Percentiles rank a stretch among this genome's conserved stretches.
Conservation (phyloP, 2,888 invertebrate genomes). For the Acronicta psi region DNA sequence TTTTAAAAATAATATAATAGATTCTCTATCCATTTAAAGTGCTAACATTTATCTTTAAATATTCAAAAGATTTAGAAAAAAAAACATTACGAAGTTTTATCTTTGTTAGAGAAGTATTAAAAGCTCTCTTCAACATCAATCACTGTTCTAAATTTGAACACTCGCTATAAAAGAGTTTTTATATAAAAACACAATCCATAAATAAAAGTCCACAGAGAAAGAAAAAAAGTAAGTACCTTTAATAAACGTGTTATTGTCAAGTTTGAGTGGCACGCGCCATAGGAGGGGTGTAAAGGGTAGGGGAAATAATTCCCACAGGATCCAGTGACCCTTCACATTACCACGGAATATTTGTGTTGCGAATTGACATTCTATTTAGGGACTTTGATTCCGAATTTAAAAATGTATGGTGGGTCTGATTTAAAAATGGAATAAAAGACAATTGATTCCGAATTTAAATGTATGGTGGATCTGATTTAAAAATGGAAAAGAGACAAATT, state of each 20-base stretch:
- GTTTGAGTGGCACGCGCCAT: conserved; percentile 55
- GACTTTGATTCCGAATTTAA: not conserved
- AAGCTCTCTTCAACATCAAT: conserved; percentile 9
- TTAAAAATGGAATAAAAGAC: not conserved
- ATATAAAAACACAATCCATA: conserved; percentile 18
- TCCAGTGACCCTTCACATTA: conserved; percentile 43
- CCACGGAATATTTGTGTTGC: conserved; percentile 24
- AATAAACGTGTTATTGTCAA: conserved; percentile 52
- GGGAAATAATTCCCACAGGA: conserved; percentile 60
- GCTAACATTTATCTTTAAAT: not conserved
- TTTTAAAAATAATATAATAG: too few relatives aligned
- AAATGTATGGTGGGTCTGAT: not conserved
- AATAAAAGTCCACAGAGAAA: conserved; percentile 6
- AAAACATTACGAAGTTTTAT: conserved; percentile 4
- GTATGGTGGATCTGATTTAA: too few relatives aligned
- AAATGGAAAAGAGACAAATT: too few relatives aligned
- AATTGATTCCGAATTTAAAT: too few relatives aligned
- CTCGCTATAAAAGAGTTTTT: conserved; percentile 13
- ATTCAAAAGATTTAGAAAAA: conserved; percentile 3
- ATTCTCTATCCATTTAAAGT: not conserved
- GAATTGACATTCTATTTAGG: conserved; percentile 18
- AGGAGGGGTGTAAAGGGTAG: conserved; percentile 38
- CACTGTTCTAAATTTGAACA: conserved; percentile 9
- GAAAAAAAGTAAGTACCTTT: conserved; percentile 1
- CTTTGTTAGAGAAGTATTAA: not conserved